Base-by-base conservation (phyloP, 2,113 vertebrate genomes). In the Myiozetetes cayanensis region DNA sequence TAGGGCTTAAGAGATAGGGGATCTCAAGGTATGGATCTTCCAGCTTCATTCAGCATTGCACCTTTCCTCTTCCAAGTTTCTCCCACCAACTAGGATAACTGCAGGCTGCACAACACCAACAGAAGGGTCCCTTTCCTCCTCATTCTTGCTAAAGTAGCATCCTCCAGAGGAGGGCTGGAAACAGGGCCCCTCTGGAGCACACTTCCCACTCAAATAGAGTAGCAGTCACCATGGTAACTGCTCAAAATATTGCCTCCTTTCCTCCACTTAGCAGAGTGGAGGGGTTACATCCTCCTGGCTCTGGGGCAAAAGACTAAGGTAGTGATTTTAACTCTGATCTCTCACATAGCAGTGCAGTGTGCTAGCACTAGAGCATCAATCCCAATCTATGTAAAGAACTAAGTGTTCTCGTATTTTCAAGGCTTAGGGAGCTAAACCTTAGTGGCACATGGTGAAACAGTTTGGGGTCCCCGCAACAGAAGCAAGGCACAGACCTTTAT, bases 161-260 rank as follows among this genome's bases (percentile, higher is more conserved):
- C 89, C 61, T 96, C 75, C 85, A 96, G 94, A 86, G 83, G 66
- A 95, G 92, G 90, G 94, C 89, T 95, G 82, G 76, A 93, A 87
- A 89, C 88, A 93, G 75, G 87, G 87, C 87, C 87, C 83, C 91
- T 94, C 90, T 97, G 94, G 93, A 96, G 85, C 85, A 93, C 85
- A 93, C 71, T 94, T 91, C 83, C 96, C 96, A 85, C 73, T 90
- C 92, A 90, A 71, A 95, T 93, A 96, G 84, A 93, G 86, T 93
- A 97, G 93, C 17, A 75, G 73, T 95, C 91, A 96, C 89, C 76
- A 81, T 80, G 85, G 89, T 95, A 95, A 92, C 94, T 94, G 66
- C 85, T 95, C 94, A 90, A 95, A 96, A 95, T 90, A 95, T 96
- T 93, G 90, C 87, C 94, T 95, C 91, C 87, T 97, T 94, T 95